A percentile compares a stretch with the other conserved stretches of the same genome.
These are phyloP conservation scores for Pogonocherus hispidulus DNA, from an alignment of 2,888 invertebrate species.

Conservation along the genomic window DNA sequence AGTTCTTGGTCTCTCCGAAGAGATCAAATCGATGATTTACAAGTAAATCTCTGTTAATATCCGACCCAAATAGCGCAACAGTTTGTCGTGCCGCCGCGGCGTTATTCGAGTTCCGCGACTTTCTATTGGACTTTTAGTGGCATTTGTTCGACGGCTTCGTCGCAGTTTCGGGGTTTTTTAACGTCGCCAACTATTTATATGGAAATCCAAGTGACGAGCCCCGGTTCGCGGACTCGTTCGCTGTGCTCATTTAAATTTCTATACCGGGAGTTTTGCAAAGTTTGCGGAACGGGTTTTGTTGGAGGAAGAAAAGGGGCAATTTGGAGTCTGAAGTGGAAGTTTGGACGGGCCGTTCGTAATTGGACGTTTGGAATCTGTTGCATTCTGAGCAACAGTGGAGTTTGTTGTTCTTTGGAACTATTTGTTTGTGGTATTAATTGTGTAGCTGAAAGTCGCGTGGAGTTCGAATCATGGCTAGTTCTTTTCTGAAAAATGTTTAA, in stretches of 20 bases:
- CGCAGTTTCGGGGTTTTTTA: constrained; percentile 11
- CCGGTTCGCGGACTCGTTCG: not conserved
- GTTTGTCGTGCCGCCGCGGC: not conserved
- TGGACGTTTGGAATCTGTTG: not conserved
- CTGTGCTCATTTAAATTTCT: not conserved
- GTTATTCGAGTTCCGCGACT: not conserved
- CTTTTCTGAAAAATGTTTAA: too few relatives aligned
- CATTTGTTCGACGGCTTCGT: not conserved
- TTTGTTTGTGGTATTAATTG: too few relatives aligned
- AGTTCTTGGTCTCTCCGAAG: too few relatives aligned
- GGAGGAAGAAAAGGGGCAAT: not conserved
- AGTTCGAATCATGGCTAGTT: too few relatives aligned
- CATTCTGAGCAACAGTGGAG: not conserved
- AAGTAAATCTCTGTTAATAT: not conserved
- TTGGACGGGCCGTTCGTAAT: not conserved
- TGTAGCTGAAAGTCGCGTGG: too few relatives aligned
- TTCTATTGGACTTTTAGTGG: constrained; percentile 13
- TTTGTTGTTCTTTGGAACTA: too few relatives aligned
- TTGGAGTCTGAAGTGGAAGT: too few relatives aligned
- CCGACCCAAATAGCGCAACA: constrained; percentile 1
- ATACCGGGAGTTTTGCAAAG: not conserved
- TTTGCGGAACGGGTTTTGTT: not conserved
- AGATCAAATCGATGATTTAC: not conserved
- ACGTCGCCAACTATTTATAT: constrained; percentile 9
- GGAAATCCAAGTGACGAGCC: constrained; percentile 8